Percentiles rank a stretch among this genome's conserved stretches.
Evolutionary conservation across 2,888 invertebrate species (phyloP).

Genomic region (Gisinianus flammeolus): DNA sequence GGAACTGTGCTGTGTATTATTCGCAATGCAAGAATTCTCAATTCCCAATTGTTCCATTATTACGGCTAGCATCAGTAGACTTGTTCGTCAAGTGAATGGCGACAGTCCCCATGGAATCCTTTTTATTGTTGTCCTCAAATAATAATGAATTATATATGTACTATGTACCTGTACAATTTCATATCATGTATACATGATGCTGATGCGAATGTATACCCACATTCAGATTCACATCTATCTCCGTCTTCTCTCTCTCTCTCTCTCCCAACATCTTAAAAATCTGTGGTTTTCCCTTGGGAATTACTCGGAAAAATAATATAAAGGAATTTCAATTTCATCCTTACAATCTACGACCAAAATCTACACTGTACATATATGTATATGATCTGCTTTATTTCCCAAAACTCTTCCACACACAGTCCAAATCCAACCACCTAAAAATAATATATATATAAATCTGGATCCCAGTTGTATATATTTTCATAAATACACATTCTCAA

Average conservation of each 20-base stretch:
- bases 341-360: background rate
- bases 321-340: slow-evolving; percentile 30
- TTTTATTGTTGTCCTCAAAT: slow-evolving; percentile 30
- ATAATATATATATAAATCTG: background rate
- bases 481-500: too few relatives aligned
- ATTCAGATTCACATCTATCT: background rate
- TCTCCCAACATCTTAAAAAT: background rate
- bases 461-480: too few relatives aligned
- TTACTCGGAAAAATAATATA: background rate
- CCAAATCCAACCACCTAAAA: too few relatives aligned
- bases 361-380: background rate
- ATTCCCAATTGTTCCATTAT: slow-evolving; percentile 17
- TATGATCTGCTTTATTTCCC: too few relatives aligned
- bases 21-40: background rate
- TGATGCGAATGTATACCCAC: background rate
- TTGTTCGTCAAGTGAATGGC: slow-evolving; percentile 2
- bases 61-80: background rate
- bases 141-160: slow-evolving; percentile 21
- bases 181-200: too few relatives aligned
- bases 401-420: too few relatives aligned
- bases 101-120: slow-evolving; percentile 11
- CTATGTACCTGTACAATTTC: background rate
- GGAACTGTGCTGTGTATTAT: background rate
- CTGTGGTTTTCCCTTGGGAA: slow-evolving; percentile 45
- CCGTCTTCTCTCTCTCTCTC: background rate